These are phyloP conservation scores for Megalopta genalis DNA, from an alignment of 1,140 invertebrate genomes.

Conservation along the genomic window DNA sequence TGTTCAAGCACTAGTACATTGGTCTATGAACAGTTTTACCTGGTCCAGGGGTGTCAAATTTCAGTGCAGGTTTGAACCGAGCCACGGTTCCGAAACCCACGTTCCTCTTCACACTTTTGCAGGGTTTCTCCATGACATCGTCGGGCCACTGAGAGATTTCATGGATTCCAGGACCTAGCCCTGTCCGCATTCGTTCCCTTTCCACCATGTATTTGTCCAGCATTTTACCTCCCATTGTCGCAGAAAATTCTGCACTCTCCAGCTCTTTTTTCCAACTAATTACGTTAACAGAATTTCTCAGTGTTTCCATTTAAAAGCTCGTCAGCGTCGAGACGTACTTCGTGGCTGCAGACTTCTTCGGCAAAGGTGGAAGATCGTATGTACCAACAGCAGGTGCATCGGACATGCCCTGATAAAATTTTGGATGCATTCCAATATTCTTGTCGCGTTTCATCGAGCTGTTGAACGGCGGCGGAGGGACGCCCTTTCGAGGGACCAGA, in stretches of 20 bases:
- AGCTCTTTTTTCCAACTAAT: slow-evolving; percentile 49
- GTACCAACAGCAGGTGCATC: slow-evolving; percentile 36
- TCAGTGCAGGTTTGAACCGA: slow-evolving; percentile 21
- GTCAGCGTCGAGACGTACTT: slow-evolving; percentile 13
- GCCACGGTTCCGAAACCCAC: slow-evolving; percentile 49
- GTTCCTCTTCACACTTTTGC: slow-evolving; percentile 25
- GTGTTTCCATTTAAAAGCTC: too few relatives aligned
- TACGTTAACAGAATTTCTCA: not conserved
- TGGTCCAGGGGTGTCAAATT: slow-evolving; percentile 55
- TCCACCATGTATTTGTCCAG: not conserved
- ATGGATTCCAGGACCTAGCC: slow-evolving; percentile 46
- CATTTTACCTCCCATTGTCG: slow-evolving; percentile 6
- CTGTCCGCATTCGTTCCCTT: slow-evolving; percentile 6
- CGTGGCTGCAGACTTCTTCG: not conserved
- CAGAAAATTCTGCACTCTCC: slow-evolving; percentile 43
- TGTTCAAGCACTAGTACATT: too few relatives aligned
- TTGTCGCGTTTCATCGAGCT: not conserved
- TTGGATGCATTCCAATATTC: slow-evolving; percentile 53
- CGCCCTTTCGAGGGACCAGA: slow-evolving; percentile 37
- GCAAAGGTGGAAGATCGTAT: slow-evolving; percentile 29
- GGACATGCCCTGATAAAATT: not conserved
- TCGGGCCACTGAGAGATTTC: slow-evolving; percentile 57
- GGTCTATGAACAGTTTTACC: slow-evolving; percentile 16
- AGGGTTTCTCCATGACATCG: not conserved
- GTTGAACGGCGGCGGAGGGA: slow-evolving; percentile 42